A percentile compares a stretch with the other conserved stretches of the same genome.
phyloP scores from a whole-genome alignment of 2,888 invertebrate species.

The Drosophila niveifrons region DNA sequence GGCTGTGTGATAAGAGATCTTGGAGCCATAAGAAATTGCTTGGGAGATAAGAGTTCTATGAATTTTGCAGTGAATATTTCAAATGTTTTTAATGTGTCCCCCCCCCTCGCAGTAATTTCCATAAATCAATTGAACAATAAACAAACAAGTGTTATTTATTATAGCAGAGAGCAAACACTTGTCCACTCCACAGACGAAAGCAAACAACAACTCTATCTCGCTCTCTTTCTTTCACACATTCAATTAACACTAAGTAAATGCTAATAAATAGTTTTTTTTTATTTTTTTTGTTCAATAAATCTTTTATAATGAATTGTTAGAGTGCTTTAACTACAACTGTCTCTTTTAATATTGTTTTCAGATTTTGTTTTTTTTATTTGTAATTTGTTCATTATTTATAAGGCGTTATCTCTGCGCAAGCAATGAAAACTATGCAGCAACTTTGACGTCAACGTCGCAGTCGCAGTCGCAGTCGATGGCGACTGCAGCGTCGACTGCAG shows the following conservation, averaged over 20 bases:
- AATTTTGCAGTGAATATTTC: conserved; percentile 3
- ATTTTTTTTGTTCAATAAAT: conserved; percentile 18
- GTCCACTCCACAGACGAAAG: conserved; percentile 19
- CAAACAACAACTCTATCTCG: conserved; percentile 51
- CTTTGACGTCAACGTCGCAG: conserved; percentile 17
- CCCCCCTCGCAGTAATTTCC: not conserved
- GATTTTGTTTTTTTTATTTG: conserved; percentile 5
- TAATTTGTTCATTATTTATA: conserved; percentile 46
- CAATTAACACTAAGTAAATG: conserved; percentile 25
- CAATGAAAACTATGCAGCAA: conserved; percentile 41
- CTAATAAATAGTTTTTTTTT: conserved; percentile 45
- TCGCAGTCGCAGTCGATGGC: conserved; percentile 7
- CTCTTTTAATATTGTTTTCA: not conserved
- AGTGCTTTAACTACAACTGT: conserved; percentile 22
- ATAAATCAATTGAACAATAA: conserved; percentile 53
- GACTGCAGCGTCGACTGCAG: conserved; percentile 20
- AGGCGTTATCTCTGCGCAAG: conserved; percentile 54
- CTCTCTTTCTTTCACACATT: not conserved
- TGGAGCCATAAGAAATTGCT: conserved; percentile 24
- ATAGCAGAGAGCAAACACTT: conserved; percentile 33
- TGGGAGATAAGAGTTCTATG: conserved; percentile 23
- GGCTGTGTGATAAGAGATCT: conserved; percentile 28
- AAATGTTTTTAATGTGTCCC: conserved; percentile 10
- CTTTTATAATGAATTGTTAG: conserved; percentile 36
- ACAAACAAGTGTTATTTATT: conserved; percentile 58